Conservation (phyloP, 1,140 invertebrate genomes). For the Spodoptera frugiperda region DNA sequence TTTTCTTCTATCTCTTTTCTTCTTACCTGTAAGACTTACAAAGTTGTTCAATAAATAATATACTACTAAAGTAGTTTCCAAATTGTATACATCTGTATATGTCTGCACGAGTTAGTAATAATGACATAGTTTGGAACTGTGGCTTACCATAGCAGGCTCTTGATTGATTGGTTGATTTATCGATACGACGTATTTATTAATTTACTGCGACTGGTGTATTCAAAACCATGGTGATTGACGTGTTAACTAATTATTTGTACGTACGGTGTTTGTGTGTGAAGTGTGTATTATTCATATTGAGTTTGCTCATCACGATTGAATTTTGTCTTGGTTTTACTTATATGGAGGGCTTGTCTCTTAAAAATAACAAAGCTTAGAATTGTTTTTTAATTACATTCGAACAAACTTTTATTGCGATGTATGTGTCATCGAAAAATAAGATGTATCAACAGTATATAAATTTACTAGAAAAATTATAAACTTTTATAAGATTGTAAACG, state of each 20-base stretch:
- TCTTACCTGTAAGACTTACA: too few species aligned
- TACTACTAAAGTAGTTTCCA: neutral
- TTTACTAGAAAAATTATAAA: too few species aligned
- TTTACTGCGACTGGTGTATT: neutral
- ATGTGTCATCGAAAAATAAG: too few species aligned
- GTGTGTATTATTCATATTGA: neutral
- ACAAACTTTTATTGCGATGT: too few species aligned
- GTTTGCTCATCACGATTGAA: too few species aligned
- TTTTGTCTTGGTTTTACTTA: neutral
- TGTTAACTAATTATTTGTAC: constrained; percentile 21
- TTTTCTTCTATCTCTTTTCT: too few species aligned
- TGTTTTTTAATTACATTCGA: too few species aligned
- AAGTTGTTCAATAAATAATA: too few species aligned
- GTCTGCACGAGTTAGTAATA: neutral
- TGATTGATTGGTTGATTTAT: constrained; percentile 21
- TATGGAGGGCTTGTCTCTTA: too few species aligned
- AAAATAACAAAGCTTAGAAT: too few species aligned
- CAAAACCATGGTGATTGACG: constrained; percentile 8
- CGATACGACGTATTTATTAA: constrained; percentile 25
- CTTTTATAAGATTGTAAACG: too few species aligned
- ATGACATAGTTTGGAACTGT: neutral
- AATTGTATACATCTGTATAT: neutral
- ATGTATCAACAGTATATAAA: too few species aligned
- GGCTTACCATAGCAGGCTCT: neutral
- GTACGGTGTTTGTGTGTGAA: neutral